Evolutionary conservation across 2,797 vertebrate genomes (phyloP).

Genomic region (Periophthalmus magnuspinnatus): DNA sequence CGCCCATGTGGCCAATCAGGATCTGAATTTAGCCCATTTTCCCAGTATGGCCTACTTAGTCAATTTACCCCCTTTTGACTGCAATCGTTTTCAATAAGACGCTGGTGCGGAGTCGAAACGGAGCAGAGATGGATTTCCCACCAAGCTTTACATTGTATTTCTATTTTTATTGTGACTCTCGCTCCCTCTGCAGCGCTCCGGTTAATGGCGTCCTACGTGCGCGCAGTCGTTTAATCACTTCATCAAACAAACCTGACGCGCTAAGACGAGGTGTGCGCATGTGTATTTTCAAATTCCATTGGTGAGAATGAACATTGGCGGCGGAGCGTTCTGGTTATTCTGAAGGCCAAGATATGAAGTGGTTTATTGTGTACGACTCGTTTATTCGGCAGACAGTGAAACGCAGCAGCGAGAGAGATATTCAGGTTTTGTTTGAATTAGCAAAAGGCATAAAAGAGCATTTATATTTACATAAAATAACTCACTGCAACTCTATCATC

Average conservation of each 20-base stretch:
- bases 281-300: not conserved
- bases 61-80: conserved; percentile 72
- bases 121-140: conserved; percentile 31
- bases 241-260: conserved; percentile 26
- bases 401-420: not conserved
- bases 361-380: not conserved
- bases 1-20: conserved; percentile 65
- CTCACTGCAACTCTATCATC: not conserved
- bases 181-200: conserved; percentile 38
- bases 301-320: not conserved
- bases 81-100: conserved; percentile 47
- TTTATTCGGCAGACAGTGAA: not conserved
- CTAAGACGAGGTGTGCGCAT: conserved; percentile 25
- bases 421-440: not conserved
- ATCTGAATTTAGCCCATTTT: conserved; percentile 56
- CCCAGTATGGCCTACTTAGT: conserved; percentile 61
- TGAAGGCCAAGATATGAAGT: not conserved
- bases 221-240: conserved; percentile 33
- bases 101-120: conserved; percentile 29
- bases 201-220: conserved; percentile 39
- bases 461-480: not conserved
- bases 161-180: conserved; percentile 37
- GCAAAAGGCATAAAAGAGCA: not conserved
- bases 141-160: conserved; percentile 20
- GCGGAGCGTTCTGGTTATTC: not conserved